phyloP scores from a whole-genome alignment of 2,113 vertebrate genomes.

The Lophotis ruficrista region DNA sequence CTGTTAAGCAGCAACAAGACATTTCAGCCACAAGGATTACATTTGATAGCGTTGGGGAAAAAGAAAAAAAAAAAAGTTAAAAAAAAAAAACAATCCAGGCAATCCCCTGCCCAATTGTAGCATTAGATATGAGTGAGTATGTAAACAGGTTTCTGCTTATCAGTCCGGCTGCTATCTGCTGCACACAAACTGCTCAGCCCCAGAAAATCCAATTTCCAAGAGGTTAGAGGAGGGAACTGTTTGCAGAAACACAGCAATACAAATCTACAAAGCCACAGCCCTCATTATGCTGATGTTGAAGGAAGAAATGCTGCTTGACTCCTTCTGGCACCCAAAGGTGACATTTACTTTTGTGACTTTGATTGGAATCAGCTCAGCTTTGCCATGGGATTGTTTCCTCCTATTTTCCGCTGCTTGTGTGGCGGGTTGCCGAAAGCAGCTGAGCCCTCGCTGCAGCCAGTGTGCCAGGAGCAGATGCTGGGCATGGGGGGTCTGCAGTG shows the following conservation, averaged over 20 bases:
- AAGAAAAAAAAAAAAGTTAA: neutral
- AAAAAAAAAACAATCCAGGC: neutral
- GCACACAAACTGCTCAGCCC: conserved; percentile 58
- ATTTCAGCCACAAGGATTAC: conserved; percentile 2
- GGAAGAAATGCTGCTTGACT: conserved; percentile 39
- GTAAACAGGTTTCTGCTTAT: conserved; percentile 68
- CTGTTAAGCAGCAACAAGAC: neutral
- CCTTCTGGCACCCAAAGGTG: conserved; percentile 19
- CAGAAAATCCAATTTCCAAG: conserved; percentile 69
- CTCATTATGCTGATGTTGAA: conserved; percentile 27
- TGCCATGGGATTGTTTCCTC: neutral
- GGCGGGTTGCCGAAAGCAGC: neutral
- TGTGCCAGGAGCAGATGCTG: neutral
- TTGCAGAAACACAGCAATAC: conserved; percentile 59
- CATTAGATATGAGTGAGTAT: conserved; percentile 18
- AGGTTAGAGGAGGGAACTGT: conserved; percentile 52
- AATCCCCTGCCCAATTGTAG: neutral
- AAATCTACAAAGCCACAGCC: conserved; percentile 53
- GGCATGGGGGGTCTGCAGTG: neutral
- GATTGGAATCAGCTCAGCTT: conserved; percentile 15
- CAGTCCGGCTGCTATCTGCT: conserved; percentile 50
- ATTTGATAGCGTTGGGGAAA: neutral
- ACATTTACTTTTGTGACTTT: conserved; percentile 39
- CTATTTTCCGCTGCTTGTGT: neutral
- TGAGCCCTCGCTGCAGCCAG: rapidly evolving